Base-by-base conservation (phyloP, 2,888 invertebrate genomes). In the Trichacis sp. region DNA sequence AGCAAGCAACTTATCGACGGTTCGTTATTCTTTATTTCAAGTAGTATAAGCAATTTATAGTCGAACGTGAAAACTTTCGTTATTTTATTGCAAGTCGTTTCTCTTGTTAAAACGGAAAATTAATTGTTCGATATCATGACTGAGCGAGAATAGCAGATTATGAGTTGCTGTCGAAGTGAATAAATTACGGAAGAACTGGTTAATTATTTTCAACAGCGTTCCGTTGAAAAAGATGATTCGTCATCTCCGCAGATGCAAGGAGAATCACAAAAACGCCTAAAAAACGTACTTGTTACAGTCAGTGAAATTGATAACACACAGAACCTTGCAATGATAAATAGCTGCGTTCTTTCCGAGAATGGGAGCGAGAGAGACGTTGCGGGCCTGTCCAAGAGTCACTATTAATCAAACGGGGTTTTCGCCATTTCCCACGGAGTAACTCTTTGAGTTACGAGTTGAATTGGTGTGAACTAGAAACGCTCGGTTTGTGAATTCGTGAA, bases 341-440 rank as follows among this genome's bases (percentile, higher is more conserved):
- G 53, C 17, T 33, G 24, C 38, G 57, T 50, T 50, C 50, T 49
- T 49, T 58, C 24, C 46, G 30, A 43, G 30, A 43, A 14, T 30
- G 51, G 45, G 47, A 47, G 51, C 19, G 40, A 47, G 52, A 38
- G 47, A 43, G 53, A 49, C 33, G 54, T 60, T 53, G 49, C 45
- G 43, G 49, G 56, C 33, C 42, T 51, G 40, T 59, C 43, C 55
- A 51, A 45, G 24, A 48, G 19, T 46, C 45, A 45, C 64, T 33
- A 64, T 59, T 64, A 59, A 64, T 64, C 64, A 59, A 64, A 36
- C 47, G 12, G 59, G 58, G 38, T 64, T 57, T 24, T 63, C 38
- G 56, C 49, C 38, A 49, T 62, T 62, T 57, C 56, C 62, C 45
- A n/a, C n/a, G n/a, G n/a, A n/a, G n/a, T n/a, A n/a, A n/a, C n/a